Evolutionary conservation across 1,140 invertebrate species (phyloP), one percentile per base, ranked within the genome.

Genomic region (Acyrthosiphon pisum): DNA sequence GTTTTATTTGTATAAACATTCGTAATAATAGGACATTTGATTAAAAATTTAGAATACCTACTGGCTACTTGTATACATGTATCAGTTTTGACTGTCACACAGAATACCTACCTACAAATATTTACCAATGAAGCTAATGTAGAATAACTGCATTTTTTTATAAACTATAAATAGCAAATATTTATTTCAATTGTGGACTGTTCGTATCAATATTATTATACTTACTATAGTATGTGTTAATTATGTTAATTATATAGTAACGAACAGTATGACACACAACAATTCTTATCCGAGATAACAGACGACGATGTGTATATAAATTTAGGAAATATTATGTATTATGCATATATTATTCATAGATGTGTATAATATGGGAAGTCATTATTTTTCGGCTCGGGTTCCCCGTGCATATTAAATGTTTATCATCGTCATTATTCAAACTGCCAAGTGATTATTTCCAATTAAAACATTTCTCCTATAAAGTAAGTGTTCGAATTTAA

Each of bases 301-400:
- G 22, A 84, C 22, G 20, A 41, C 37, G 22, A 41, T 37, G 37
- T 26, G 37, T 22, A 26, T 84, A 84, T 84, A 37, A 23, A 84
- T 84, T 84, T 84, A 84, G 8, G 37, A 68, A 68, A 68, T 68
- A 68, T 68, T 68, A 68, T 68, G 30, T n/a, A 68, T 68, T 68
- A n/a, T 68, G 30, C 30, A 68, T 68, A 14, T 30, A 68, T n/a
- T n/a, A 68, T 68, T n/a, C 30, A 68, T 68, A 60, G 11, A 68
- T 30, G 11, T 41, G 22, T 41, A 84, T 26, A 30, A 84, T 26
- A 30, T 22, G 23, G 37, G 23, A 44, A 84, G 37, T 84, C 37
- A 84, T 44, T 84, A 84, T 84, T 44, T 84, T 84, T 41, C 11
- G 37, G 23, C 35, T 84, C 23, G 23, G 23, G 22, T 41, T 84